Conservation (phyloP, 2,113 vertebrate genomes). For the Channa argus region DNA sequence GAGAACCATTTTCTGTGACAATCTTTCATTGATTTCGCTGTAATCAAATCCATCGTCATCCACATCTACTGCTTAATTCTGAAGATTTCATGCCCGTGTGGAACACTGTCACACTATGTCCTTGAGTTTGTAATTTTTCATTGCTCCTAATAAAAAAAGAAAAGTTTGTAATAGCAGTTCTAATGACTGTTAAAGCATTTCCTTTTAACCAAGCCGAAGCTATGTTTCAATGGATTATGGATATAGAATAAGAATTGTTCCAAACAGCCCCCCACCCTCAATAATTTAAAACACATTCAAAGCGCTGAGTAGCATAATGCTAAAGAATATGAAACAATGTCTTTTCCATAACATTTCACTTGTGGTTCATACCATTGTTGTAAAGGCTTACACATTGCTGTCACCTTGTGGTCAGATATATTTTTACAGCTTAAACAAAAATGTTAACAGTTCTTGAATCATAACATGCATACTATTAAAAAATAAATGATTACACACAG, state of each 20-base stretch:
- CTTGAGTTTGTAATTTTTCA: background rate
- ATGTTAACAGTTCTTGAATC: background rate
- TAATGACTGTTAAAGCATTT: background rate
- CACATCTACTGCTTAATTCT: no score
- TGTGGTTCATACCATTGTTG: background rate
- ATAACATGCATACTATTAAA: background rate
- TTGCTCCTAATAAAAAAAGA: background rate
- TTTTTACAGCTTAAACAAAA: background rate
- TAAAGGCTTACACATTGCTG: background rate
- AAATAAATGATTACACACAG: background rate
- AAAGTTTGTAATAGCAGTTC: background rate
- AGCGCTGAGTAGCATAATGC: background rate
- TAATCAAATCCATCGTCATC: background rate
- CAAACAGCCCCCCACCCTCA: background rate
- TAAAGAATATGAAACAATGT: background rate
- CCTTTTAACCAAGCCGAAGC: background rate
- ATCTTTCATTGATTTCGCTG: background rate
- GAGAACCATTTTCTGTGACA: background rate
- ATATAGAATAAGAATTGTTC: background rate
- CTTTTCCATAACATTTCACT: background rate
- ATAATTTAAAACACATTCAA: background rate
- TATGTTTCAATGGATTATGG: background rate
- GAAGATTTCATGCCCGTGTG: no score
- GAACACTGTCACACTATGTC: background rate
- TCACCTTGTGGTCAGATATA: slow-evolving; percentile 29